These are phyloP conservation scores for Anguilla marmorata DNA, from an alignment of 2,797 vertebrate species.

Conservation along the genomic window DNA sequence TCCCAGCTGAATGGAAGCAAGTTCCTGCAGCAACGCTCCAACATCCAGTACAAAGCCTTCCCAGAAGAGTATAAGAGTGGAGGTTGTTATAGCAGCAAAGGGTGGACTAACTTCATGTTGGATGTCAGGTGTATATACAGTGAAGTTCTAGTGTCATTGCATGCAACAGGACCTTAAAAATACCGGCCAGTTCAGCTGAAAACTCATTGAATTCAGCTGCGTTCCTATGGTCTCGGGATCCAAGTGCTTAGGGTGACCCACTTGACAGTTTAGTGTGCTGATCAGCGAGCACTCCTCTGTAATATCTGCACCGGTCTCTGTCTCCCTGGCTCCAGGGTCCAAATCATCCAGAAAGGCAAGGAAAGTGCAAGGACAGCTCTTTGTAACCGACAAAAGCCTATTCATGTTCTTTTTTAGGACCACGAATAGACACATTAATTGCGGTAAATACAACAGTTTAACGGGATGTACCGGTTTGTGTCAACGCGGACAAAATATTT, in stretches of 20 bases:
- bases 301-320: slow-evolving; percentile 4
- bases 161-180: neutral
- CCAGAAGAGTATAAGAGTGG: no score
- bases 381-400: neutral
- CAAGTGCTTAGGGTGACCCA: slow-evolving; percentile 60
- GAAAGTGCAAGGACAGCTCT: neutral
- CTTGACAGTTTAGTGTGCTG: slow-evolving; percentile 55
- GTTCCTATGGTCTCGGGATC: neutral
- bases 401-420: neutral
- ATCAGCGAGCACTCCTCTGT: slow-evolving; percentile 47
- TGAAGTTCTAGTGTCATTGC: neutral
- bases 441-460: neutral
- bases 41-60: no score
- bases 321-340: slow-evolving; percentile 5
- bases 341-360: neutral
- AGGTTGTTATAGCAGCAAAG: no score
- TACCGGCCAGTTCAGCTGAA: neutral
- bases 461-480: neutral
- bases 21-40: no score
- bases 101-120: no score
- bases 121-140: no score
- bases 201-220: neutral
- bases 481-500: neutral
- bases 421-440: neutral
- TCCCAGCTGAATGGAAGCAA: no score